A percentile compares a stretch with the other conserved stretches of the same genome.
Evolutionary conservation across 2,113 vertebrate genomes (phyloP).

Genomic region (Casuarius casuarius): DNA sequence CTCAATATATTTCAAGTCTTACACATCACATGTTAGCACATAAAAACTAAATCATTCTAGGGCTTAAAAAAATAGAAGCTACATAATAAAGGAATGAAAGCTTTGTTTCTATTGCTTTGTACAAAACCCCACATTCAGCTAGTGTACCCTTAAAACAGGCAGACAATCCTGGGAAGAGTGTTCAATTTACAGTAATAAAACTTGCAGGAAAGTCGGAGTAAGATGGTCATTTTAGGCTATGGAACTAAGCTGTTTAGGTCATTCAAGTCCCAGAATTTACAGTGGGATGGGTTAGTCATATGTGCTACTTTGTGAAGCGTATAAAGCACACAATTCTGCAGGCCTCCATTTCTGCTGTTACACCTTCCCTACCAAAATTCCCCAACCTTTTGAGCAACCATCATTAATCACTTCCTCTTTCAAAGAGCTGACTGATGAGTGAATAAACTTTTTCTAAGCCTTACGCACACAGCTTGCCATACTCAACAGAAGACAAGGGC

Average conservation of each 20-base stretch:
- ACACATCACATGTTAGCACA: not conserved
- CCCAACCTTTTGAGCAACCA: not conserved
- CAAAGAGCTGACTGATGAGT: not conserved
- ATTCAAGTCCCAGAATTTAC: not conserved
- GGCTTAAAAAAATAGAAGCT: not conserved
- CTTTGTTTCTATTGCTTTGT: not conserved
- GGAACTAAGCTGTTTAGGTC: not conserved
- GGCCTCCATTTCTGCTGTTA: not conserved
- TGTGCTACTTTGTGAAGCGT: fast-evolving
- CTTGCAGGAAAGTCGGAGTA: not conserved
- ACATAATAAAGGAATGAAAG: not conserved
- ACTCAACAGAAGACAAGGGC: not conserved
- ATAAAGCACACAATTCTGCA: not conserved
- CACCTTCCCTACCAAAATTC: not conserved
- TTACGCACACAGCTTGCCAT: not conserved
- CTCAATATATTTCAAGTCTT: not conserved
- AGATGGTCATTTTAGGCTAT: not conserved
- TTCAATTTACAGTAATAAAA: not conserved
- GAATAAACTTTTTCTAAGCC: not conserved
- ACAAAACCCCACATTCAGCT: not conserved
- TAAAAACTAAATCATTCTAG: not conserved
- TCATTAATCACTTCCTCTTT: not conserved
- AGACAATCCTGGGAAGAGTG: not conserved
- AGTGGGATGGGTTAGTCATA: not conserved
- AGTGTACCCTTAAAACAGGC: not conserved